Base-by-base conservation (phyloP, 2,797 vertebrate genomes). In the Poecilia gillii region DNA sequence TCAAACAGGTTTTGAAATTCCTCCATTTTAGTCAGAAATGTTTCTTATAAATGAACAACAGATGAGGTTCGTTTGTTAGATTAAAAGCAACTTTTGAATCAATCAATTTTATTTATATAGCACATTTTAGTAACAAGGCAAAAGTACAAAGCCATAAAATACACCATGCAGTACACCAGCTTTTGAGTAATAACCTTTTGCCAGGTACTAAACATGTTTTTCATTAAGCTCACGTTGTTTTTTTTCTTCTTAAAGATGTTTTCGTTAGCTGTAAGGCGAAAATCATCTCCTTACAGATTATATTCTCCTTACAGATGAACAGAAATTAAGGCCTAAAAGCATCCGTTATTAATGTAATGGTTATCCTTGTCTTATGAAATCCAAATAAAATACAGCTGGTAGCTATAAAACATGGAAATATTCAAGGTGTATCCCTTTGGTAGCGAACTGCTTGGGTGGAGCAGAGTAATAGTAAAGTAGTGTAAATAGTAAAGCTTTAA, bases 401-500 rank as follows among this genome's bases (percentile, higher is more conserved):
- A 64, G 16, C 33, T 33, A 20, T 64, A 23, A 39, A 36, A 36
- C 9, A 13, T 20, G 14, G 2, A 64, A 20, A 64, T n/a, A 64
- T 64, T 33, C 13, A 64, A 36, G 33, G 33, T 64, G 18, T 18
- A 9, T 64, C 4, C 2, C 31, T 64, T 20, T 64, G 4, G 13
- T 64, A 8, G 7, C 1, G 7, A 64, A 64, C 18, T 16, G 18
- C 62, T 36, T 51, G 46, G 80, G 75, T 75, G 75, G 79, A 76
- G 81, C 11, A 23, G n/a, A 68, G 18, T 47, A 49, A 66, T 73
- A 47, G 36, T 33, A 41, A 39, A 39, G 36, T 39, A 39, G 36
- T 39, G 36, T 39, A 39, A 39, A 39, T 39, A 39, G 36, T 39
- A 39, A 39, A 39, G 8, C 14, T 62, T 33, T 62, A 33, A 62